Evolutionary conservation across 2,888 invertebrate genomes (phyloP).

Genomic region (Tineola bisselliella): DNA sequence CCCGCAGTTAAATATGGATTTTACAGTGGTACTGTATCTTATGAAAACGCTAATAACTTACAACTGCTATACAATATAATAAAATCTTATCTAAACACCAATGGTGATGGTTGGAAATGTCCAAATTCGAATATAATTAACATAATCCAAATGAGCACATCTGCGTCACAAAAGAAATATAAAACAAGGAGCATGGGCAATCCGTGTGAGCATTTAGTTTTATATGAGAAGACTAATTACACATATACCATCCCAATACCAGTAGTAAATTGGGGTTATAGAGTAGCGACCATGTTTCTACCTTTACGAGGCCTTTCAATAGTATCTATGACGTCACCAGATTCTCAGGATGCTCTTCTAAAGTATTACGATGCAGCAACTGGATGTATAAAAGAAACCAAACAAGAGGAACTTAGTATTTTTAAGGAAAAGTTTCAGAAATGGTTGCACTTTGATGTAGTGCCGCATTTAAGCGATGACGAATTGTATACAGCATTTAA

Average conservation of each 20-base stretch:
- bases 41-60: slow-evolving; percentile 61
- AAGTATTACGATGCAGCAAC: slow-evolving; percentile 67
- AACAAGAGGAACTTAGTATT: slow-evolving; percentile 32
- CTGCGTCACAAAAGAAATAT: slow-evolving; percentile 21
- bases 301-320: slow-evolving; percentile 59
- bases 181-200: slow-evolving; percentile 22
- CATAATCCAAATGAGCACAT: slow-evolving; percentile 30
- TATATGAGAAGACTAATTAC: slow-evolving; percentile 32
- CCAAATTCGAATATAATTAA: slow-evolving; percentile 28
- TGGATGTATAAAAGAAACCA: slow-evolving; percentile 52
- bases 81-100: slow-evolving; percentile 64
- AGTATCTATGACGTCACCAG: slow-evolving; percentile 29
- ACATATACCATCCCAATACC: slow-evolving; percentile 61
- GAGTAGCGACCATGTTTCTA: slow-evolving; percentile 68
- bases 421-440: slow-evolving; percentile 63
- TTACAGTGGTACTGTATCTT: slow-evolving; percentile 70
- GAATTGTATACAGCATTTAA: slow-evolving; percentile 68
- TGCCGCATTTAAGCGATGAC: slow-evolving; percentile 68
- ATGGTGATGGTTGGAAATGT: slow-evolving; percentile 69
- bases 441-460: slow-evolving; percentile 62
- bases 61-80: slow-evolving; percentile 66
- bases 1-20: slow-evolving; percentile 70
- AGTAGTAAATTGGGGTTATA: slow-evolving; percentile 62
- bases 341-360: slow-evolving; percentile 46
- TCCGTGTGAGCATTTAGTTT: slow-evolving; percentile 37